These are phyloP conservation scores for Emydoidea blandingii DNA, from an alignment of 2,797 vertebrate species.

Conservation along the genomic window DNA sequence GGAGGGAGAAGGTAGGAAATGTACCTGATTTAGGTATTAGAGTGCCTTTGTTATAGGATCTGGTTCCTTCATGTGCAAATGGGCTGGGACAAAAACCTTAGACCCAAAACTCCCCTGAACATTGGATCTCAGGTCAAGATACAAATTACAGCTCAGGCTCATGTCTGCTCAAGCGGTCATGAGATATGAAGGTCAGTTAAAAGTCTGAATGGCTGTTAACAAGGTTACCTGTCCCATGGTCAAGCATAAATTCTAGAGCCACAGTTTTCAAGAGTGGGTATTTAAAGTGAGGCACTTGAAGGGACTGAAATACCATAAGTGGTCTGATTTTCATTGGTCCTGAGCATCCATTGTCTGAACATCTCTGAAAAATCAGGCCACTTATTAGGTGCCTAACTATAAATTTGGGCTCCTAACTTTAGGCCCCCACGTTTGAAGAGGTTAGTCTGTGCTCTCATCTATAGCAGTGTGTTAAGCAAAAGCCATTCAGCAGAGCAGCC, in stretches of 20 bases:
- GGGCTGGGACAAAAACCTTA: neutral
- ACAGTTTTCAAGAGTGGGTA: neutral
- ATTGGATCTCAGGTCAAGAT: neutral
- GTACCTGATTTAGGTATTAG: neutral
- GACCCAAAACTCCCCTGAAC: neutral
- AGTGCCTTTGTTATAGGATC: neutral
- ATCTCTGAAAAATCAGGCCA: neutral
- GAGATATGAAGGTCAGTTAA: neutral
- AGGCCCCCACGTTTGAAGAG: neutral
- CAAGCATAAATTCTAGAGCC: neutral
- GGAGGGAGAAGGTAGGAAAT: neutral
- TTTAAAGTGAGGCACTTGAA: neutral
- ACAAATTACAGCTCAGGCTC: neutral
- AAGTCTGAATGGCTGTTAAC: neutral
- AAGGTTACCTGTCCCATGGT: neutral
- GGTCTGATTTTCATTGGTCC: neutral
- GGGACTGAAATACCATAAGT: neutral
- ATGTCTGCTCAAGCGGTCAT: neutral
- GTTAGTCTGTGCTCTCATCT: neutral
- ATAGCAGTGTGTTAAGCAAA: neutral
- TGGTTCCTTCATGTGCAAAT: neutral
- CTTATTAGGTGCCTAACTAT: neutral
- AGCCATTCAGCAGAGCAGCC: neutral
- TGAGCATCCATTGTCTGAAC: neutral
- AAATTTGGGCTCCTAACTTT: neutral